phyloP scores from a whole-genome alignment of 2,113 vertebrate species.

The Silurus asotus region DNA sequence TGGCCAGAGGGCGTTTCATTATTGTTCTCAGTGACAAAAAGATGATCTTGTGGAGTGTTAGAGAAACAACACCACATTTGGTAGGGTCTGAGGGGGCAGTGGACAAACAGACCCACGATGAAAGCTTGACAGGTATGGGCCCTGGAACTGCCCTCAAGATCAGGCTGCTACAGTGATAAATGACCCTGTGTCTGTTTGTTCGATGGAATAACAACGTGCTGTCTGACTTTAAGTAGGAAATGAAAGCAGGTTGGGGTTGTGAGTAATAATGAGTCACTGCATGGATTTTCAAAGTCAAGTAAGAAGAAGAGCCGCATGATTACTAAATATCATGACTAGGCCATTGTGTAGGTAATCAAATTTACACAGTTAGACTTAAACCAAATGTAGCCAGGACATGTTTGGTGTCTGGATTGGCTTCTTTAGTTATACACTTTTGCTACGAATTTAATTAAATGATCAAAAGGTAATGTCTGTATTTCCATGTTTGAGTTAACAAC shows the following conservation, averaged over 20 bases:
- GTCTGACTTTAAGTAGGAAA: constrained; percentile 21
- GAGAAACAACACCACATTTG: constrained; percentile 27
- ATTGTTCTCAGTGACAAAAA: constrained; percentile 50
- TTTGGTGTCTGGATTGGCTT: not conserved
- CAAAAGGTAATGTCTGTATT: not conserved
- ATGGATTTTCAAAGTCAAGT: constrained; percentile 25
- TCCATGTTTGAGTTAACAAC: too few relatives aligned
- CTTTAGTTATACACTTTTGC: not conserved
- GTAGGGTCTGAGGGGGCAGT: constrained; percentile 40
- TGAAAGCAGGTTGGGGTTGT: constrained; percentile 23
- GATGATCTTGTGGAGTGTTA: constrained; percentile 42
- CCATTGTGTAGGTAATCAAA: not conserved
- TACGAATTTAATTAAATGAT: too few relatives aligned
- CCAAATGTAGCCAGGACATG: not conserved
- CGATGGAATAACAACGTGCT: constrained; percentile 7
- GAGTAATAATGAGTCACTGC: constrained; percentile 1
- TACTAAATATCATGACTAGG: not conserved
- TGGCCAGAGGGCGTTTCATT: constrained; percentile 41
- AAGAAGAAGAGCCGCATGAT: not conserved
- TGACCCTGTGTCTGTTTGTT: constrained; percentile 27
- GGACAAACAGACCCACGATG: constrained; percentile 35
- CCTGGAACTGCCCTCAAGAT: constrained; percentile 32
- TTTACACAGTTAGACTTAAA: not conserved
- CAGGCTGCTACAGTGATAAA: constrained; percentile 4
- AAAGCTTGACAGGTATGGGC: constrained; percentile 39